phyloP scores from a whole-genome alignment of 2,113 vertebrate genomes.

The human region DNA sequence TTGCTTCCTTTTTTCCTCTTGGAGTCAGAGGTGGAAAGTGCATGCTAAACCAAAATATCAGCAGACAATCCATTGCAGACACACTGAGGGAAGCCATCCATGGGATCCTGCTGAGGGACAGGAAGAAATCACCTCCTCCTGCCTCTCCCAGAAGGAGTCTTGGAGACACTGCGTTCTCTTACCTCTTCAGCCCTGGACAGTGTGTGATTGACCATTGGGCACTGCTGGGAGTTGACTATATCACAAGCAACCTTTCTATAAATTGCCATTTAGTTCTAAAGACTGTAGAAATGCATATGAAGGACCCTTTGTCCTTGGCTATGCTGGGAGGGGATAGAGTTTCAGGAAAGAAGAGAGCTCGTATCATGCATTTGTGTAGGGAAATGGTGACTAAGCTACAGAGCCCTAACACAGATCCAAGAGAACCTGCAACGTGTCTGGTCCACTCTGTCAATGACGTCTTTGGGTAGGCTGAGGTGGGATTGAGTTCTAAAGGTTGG shows the following conservation, averaged over 20 bases:
- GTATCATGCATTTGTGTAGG: neutral
- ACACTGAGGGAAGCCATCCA: neutral
- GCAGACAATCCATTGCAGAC: neutral
- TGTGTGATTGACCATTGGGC: neutral
- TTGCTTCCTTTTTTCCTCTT: neutral
- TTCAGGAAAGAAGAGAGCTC: neutral
- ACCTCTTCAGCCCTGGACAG: neutral
- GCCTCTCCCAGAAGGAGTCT: neutral
- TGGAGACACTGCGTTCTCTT: neutral
- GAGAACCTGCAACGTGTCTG: neutral
- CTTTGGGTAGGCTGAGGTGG: neutral
- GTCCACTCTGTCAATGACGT: neutral
- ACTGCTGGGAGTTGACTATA: neutral
- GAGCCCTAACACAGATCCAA: neutral
- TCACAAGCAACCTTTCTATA: neutral
- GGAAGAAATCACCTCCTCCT: neutral
- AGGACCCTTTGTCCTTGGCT: neutral
- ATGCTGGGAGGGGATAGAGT: neutral
- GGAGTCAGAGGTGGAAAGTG: neutral
- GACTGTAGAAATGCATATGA: neutral
- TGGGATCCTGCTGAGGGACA: neutral
- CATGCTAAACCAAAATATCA: neutral
- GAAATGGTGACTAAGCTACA: neutral
- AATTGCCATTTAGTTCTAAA: neutral
- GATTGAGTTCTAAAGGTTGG: neutral